Percentiles rank a stretch among this genome's conserved stretches.
Evolutionary conservation across 2,797 vertebrate genomes (phyloP).

Genomic region (Phrynocephalus forsythii): DNA sequence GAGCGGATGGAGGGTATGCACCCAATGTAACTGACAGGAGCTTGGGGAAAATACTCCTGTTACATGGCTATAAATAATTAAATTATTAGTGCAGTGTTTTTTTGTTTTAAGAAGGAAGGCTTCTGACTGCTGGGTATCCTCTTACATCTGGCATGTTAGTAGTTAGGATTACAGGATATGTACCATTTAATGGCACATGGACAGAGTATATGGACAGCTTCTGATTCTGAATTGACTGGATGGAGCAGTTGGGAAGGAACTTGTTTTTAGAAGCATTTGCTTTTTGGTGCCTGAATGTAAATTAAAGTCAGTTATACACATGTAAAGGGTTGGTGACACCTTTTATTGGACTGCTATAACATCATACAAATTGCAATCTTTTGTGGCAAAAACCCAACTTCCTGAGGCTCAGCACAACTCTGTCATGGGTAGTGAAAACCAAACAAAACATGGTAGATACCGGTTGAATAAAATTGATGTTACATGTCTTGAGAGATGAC

Average conservation of each 20-base stretch:
- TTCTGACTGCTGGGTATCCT: conserved; percentile 34
- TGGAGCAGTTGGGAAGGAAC: accelerated
- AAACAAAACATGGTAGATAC: too few species aligned
- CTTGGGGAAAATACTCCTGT: conserved; percentile 53
- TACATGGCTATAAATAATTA: conserved; percentile 62
- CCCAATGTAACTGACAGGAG: conserved; percentile 27
- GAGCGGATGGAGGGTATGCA: conserved; percentile 18
- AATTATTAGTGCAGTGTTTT: conserved; percentile 72
- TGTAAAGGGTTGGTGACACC: too few species aligned
- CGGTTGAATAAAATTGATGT: too few species aligned
- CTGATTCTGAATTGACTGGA: background rate
- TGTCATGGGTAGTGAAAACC: too few species aligned
- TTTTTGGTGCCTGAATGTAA: conserved; percentile 30
- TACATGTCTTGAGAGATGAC: too few species aligned
- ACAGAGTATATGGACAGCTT: conserved; percentile 21
- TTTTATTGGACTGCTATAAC: too few species aligned
- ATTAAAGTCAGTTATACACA: conserved; percentile 7
- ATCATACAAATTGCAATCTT: too few species aligned
- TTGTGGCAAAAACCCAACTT: too few species aligned
- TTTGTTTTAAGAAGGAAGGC: conserved; percentile 39
- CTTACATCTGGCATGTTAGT: conserved; percentile 57
- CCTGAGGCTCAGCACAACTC: too few species aligned
- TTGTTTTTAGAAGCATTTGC: conserved; percentile 16
- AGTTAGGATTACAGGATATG: conserved; percentile 37
- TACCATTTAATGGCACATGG: conserved; percentile 15